Evolutionary conservation across 1,140 invertebrate species (phyloP), one percentile per base, ranked within the genome.

Genomic region (Leptopilina boulardi): DNA sequence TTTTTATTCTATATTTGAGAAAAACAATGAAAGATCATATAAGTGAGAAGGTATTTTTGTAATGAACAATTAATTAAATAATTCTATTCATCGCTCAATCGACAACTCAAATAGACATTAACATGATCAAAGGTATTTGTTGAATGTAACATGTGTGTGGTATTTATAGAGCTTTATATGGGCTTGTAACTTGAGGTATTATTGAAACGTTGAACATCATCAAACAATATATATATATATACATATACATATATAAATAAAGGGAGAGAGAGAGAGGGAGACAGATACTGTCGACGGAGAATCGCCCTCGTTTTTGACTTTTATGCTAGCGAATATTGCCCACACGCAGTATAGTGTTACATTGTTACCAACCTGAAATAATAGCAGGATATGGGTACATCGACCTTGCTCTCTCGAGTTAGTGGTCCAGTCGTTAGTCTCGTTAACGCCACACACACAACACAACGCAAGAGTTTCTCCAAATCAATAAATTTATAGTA

Each of bases 401-500:
- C 19, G 21, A 23, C 54, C 56, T 26, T 23, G 56, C 56, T 66
- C 30, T 3, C 30, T 3, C 56, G 56, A 66, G 21, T 66, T 26
- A 19, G 19, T 56, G 19, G 54, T 56, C 54, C 54, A 56, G 54
- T 56, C 18, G 54, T 56, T 56, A 23, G 54, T 56, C 54, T 23
- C 54, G 21, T 56, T 56, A 56, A 56, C 19, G 19, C 54, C 19
- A 23, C 54, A 56, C n/a, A n/a, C n/a, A n/a, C n/a, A n/a, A n/a
- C n/a, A 23, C 54, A 56, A 56, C 21, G 54, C 54, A 56, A 56
- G 54, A 11, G 54, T 56, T 56, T 23, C 54, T 56, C 19, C 19
- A 56, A 56, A 56, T 56, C 54, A 56, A 56, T 56, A 56, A 19
- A 56, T 56, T 56, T 11, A 56, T 56, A 56, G 19, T 56, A 42